Base-by-base conservation (phyloP, 1,140 invertebrate genomes). In the Probaryconus sp. region DNA sequence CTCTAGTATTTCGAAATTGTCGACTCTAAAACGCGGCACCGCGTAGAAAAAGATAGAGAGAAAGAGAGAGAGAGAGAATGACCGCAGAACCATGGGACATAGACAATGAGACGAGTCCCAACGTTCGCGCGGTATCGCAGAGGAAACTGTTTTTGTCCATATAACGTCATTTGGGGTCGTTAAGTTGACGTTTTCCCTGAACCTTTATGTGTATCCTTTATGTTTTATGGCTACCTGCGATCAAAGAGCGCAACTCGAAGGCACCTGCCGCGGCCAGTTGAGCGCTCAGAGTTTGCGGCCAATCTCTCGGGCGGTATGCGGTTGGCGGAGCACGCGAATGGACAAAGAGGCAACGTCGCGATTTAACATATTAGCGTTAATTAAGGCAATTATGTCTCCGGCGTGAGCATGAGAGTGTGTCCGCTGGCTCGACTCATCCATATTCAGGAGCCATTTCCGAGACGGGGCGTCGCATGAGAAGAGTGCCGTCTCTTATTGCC, bases 321-420 rank as follows among this genome's bases (percentile, higher is more conserved):
- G 30, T 51, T 38, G 18, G 30, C 21, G 11, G 35, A 50, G 53
- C 50, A 31, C 38, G 68, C 31, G 43, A 60, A 48, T 72, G 74
- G 74, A 77, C 74, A 77, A 77, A 77, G 74, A n/a, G 74, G 45
- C 72, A 83, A 79, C 83, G 80, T 81, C 83, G 81, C 83, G 84
- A 85, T 83, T 87, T 87, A 85, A 85, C 85, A 85, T 85, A 85
- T 87, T 87, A 87, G 85, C 85, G 81, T 87, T 87, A 87, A 87
- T 87, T 85, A 87, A 85, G 83, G 85, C 83, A 85, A 86, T 86
- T 86, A 86, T 86, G 85, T 86, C 84, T 80, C 85, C 83, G 76
- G 56, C 75, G 83, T 85, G 83, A 87, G 83, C 83, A 87, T 85
- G 83, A 83, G 84, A 85, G 81, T 85, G 82, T 85, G 85, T 85